Conservation (phyloP, 2,113 vertebrate genomes). For the Atrichornis clamosus region DNA sequence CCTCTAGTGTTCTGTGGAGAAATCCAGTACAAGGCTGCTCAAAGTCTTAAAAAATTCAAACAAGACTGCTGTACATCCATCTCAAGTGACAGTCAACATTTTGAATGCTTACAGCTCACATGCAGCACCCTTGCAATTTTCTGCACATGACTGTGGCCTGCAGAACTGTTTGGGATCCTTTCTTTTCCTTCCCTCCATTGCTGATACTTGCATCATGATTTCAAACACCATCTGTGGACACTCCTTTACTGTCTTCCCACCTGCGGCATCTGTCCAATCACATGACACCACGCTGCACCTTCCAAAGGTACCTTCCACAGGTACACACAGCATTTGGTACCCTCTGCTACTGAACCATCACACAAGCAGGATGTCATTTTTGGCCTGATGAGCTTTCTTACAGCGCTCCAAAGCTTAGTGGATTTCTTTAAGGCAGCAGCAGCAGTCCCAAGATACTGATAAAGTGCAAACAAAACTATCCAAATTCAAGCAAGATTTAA, state of each 20-base stretch:
- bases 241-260: background rate
- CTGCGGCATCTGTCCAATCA: background rate
- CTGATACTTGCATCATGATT: background rate
- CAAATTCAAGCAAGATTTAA: background rate
- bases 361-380: background rate
- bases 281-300: background rate
- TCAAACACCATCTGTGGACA: background rate
- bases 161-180: background rate
- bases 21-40: background rate
- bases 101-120: background rate
- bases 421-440: background rate
- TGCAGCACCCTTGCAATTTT: background rate
- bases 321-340: background rate
- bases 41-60: background rate
- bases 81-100: background rate
- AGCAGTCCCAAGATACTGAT: background rate
- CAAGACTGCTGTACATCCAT: background rate
- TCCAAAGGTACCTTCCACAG: background rate
- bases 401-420: background rate
- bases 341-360: background rate
- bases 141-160: background rate
- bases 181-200: background rate
- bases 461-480: background rate
- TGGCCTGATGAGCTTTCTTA: background rate
- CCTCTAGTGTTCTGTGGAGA: slow-evolving; percentile 45